These are phyloP conservation scores for Ommatoiulus sabulosus DNA, from an alignment of 2,888 invertebrate species.

Conservation along the genomic window DNA sequence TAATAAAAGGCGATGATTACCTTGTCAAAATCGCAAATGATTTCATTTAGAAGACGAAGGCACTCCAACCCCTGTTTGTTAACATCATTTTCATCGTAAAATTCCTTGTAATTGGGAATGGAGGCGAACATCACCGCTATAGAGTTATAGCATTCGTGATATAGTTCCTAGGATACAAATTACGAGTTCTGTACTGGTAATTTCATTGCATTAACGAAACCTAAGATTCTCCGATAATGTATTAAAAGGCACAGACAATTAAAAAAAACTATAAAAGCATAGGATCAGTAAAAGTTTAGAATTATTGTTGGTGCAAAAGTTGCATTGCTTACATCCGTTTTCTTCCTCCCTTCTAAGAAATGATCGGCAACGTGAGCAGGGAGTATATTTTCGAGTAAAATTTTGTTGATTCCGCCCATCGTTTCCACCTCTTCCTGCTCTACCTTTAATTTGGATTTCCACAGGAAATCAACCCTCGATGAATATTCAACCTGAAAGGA, in stretches of 20 bases:
- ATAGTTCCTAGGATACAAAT: conserved; percentile 77
- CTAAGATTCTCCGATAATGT: too few relatives aligned
- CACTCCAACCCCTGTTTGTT: conserved; percentile 97
- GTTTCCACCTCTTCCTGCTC: conserved; percentile 97
- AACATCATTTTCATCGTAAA: conserved; percentile 96
- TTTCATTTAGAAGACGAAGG: conserved; percentile 92
- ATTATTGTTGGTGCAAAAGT: background rate
- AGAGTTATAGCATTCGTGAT: conserved; percentile 92
- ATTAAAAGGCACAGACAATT: conserved; percentile 48
- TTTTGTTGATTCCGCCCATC: conserved; percentile 96
- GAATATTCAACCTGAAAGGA: conserved; percentile 89
- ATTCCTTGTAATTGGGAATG: conserved; percentile 97
- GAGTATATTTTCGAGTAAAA: conserved; percentile 93
- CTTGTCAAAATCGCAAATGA: conserved; percentile 98
- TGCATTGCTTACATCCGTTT: conserved; percentile 72
- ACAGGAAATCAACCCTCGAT: conserved; percentile 90
- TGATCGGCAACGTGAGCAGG: conserved; percentile 97
- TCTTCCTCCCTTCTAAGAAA: conserved; percentile 80
- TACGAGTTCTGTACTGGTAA: conserved; percentile 13
- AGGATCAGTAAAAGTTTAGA: background rate
- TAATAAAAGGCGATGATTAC: conserved; percentile 69
- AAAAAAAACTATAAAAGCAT: conserved; percentile 24
- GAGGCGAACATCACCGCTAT: conserved; percentile 99
- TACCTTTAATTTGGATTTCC: conserved; percentile 88
- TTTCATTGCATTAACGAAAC: too few relatives aligned